Percentiles rank a stretch among this genome's conserved stretches.
Conservation (phyloP, 1,140 invertebrate species). For the Orchestia grillus region DNA sequence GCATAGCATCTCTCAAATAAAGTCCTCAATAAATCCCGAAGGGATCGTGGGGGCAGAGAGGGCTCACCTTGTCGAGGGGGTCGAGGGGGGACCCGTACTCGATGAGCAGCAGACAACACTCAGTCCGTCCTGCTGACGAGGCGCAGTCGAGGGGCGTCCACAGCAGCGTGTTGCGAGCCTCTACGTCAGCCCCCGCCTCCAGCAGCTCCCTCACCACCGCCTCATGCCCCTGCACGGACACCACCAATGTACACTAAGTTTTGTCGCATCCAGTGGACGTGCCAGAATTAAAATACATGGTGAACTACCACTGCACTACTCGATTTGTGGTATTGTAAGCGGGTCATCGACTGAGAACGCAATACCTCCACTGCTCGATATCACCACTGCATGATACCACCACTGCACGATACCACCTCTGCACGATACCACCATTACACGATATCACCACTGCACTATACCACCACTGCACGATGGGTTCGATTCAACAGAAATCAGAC, state of each 20-base stretch:
- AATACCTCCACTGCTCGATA: too few species aligned
- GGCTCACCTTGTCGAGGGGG: constrained; percentile 68
- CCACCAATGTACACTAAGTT: neutral
- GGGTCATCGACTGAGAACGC: too few species aligned
- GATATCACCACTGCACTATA: too few species aligned
- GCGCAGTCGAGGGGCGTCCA: constrained; percentile 75
- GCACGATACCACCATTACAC: too few species aligned
- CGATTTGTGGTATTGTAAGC: neutral
- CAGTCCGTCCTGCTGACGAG: constrained; percentile 72
- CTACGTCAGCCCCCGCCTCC: constrained; percentile 72
- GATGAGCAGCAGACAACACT: constrained; percentile 71
- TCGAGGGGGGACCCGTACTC: constrained; percentile 69
- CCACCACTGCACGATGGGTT: too few species aligned
- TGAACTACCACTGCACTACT: too few species aligned
- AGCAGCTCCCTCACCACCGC: constrained; percentile 69
- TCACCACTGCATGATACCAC: too few species aligned
- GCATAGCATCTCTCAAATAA: too few species aligned
- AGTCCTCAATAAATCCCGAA: too few species aligned
- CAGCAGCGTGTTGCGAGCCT: constrained; percentile 72
- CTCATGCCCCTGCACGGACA: neutral
- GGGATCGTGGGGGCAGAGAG: neutral
- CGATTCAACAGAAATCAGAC: too few species aligned
- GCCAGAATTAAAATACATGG: neutral
- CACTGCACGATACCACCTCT: too few species aligned
- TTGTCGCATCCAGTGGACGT: neutral